Conservation (phyloP, 2,888 invertebrate species). For the Ceramica pisi region DNA sequence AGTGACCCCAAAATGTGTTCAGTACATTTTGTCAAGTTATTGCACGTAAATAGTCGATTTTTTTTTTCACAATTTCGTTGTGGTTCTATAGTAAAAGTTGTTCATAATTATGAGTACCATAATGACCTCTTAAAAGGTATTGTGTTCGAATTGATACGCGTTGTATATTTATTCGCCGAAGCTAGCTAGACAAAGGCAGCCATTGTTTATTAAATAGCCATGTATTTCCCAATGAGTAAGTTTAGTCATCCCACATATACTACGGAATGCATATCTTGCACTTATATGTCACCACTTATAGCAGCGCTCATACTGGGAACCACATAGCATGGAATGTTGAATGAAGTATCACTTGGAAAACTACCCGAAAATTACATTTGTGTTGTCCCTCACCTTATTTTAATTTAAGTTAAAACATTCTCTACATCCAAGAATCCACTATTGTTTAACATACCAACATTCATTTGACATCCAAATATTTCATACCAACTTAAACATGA, state of each 20-base stretch:
- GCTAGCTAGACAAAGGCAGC: background rate
- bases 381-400: constrained; percentile 39
- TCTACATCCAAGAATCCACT: constrained; percentile 21
- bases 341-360: constrained; percentile 71
- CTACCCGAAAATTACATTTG: constrained; percentile 29
- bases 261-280: constrained; percentile 81
- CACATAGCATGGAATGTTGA: constrained; percentile 86
- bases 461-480: constrained; percentile 60
- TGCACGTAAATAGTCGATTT: too few species aligned
- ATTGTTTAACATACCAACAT: constrained; percentile 35
- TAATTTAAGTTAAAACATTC: constrained; percentile 38
- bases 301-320: constrained; percentile 76
- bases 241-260: constrained; percentile 72
- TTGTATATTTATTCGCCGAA: constrained; percentile 2
- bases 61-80: too few species aligned
- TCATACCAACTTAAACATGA: constrained; percentile 41
- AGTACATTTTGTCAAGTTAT: too few species aligned
- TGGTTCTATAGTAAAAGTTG: too few species aligned
- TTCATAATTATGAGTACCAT: too few species aligned
- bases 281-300: constrained; percentile 77
- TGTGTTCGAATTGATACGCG: too few species aligned
- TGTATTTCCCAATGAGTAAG: constrained; percentile 72
- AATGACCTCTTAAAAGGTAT: too few species aligned
- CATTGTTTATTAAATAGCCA: constrained; percentile 33
- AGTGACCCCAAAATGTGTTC: too few species aligned